phyloP scores from a whole-genome alignment of 2,888 invertebrate species.

The Formica aserva region DNA sequence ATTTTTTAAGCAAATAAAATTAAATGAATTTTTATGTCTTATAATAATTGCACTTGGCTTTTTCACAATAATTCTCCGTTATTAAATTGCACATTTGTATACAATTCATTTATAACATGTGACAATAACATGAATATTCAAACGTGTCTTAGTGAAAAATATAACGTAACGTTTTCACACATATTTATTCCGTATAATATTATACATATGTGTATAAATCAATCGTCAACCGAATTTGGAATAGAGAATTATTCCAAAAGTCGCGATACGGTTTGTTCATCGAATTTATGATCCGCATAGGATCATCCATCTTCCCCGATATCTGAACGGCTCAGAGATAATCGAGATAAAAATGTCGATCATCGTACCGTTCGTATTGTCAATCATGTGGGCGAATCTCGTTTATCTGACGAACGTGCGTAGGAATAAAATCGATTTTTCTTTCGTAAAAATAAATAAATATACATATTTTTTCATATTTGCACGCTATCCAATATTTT shows the following conservation, averaged over 20 bases:
- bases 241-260: not conserved
- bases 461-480: not conserved
- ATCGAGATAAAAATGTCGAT: constrained; percentile 57
- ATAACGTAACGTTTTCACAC: not conserved
- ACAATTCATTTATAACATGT: not conserved
- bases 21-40: not conserved
- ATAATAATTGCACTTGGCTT: not conserved
- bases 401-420: not conserved
- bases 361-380: constrained; percentile 41
- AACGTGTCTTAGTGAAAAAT: not conserved
- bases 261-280: not conserved
- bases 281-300: constrained; percentile 54
- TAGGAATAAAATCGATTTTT: not conserved
- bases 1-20: not conserved
- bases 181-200: not conserved
- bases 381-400: constrained; percentile 28
- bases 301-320: constrained; percentile 50
- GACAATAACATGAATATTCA: not conserved
- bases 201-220: not conserved
- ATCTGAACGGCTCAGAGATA: constrained; percentile 43
- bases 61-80: not conserved
- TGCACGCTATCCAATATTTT: not conserved
- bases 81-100: not conserved
- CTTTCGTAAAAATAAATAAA: not conserved
- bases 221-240: not conserved